Base-by-base conservation (phyloP, 2,888 invertebrate genomes). In the Tubulanus polymorphus region DNA sequence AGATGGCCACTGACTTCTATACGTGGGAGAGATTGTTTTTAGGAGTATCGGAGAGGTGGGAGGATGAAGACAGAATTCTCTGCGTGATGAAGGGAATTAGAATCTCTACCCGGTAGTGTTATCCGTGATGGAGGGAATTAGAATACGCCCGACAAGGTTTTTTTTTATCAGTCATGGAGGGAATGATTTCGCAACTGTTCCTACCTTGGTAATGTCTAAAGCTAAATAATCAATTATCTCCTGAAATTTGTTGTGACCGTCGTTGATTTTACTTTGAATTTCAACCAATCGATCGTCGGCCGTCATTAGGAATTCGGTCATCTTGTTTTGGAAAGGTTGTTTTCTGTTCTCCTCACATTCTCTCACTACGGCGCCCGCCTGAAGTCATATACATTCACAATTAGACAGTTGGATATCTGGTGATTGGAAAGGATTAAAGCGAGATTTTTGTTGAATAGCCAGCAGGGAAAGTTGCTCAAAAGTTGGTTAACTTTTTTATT, bases 261-360 rank as follows among this genome's bases (percentile, higher is more conserved):
- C 69, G 46, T 68, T 64, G 46, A 73, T 57, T 8, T 68, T 56
- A 28, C 68, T 63, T 50, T 68, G 67, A 49, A 71, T 70, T 25
- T 70, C 69, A 6, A 64, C 65, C 35, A 74, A 60, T 29, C 70
- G 68, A 55, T 72, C 72, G 32, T 71, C 50, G 15, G 72, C 73
- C 23, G 23, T 23, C 23, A 23, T 5, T 6, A 62, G 61, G 54
- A 62, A 62, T 27, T 62, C 61, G 10, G 58, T 56, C 53, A 62
- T 62, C 35, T 54, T 48, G 47, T 62, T 59, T 35, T 62, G 58
- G 55, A 62, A 62, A 12, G 62, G 62, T 27, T 62, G 62, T 2
- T 54, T 35, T 10, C 53, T 35, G 3, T 29, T 18, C 3, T 29
- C 28, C 15, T 54, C 55, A 12, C 54, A 48, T 15, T 54, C 49